Conservation (phyloP, 2,113 vertebrate species). For the Pyxicephalus adspersus region DNA sequence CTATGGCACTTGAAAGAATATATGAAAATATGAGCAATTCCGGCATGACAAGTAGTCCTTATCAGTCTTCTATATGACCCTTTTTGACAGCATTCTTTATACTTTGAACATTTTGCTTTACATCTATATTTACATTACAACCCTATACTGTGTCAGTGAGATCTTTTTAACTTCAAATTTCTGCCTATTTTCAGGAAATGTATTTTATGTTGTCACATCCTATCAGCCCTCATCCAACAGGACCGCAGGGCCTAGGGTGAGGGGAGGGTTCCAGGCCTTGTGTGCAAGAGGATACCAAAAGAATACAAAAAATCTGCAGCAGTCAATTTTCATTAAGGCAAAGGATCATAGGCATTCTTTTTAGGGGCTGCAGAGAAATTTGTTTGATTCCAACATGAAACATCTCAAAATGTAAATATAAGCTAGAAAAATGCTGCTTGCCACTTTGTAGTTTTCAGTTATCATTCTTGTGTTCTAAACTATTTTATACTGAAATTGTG, state of each 20-base stretch:
- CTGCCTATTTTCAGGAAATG: slow-evolving; percentile 72
- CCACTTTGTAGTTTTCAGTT: background rate
- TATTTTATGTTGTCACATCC: slow-evolving; percentile 82
- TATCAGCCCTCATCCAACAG: slow-evolving; percentile 72
- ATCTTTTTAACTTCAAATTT: slow-evolving; percentile 46
- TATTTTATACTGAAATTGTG: background rate
- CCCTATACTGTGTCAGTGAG: slow-evolving; percentile 13
- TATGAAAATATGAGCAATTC: slow-evolving; percentile 24
- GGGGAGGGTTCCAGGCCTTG: slow-evolving; percentile 65
- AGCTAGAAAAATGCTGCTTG: background rate
- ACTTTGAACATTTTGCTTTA: background rate
- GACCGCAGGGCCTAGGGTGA: slow-evolving; percentile 55
- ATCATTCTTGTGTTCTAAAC: background rate
- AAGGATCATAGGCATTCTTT: slow-evolving; percentile 25
- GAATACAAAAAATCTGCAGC: slow-evolving; percentile 71
- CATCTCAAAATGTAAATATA: slow-evolving; percentile 13
- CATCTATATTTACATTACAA: slow-evolving; percentile 27
- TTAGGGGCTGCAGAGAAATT: slow-evolving; percentile 23
- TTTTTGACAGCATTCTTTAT: slow-evolving; percentile 9
- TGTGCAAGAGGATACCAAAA: slow-evolving; percentile 74
- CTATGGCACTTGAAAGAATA: slow-evolving; percentile 8
- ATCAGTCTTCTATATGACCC: slow-evolving; percentile 17
- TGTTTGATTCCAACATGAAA: slow-evolving; percentile 25
- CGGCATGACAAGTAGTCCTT: slow-evolving; percentile 41
- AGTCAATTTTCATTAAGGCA: slow-evolving; percentile 76